phyloP scores from a whole-genome alignment of 92 coral and sea anemone species.

The Pocillopora meandrina region DNA sequence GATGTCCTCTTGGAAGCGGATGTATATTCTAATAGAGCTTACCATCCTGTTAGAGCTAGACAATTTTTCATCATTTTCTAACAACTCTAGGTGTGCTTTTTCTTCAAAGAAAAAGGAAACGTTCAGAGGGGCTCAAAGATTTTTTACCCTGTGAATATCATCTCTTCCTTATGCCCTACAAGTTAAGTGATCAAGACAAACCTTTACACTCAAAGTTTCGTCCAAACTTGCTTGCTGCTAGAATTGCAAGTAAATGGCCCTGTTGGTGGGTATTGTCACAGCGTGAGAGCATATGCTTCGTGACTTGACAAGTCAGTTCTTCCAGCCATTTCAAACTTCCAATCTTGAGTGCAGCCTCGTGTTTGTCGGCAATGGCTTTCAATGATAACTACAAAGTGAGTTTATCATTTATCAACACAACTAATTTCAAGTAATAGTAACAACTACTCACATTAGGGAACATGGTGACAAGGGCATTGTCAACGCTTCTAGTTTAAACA shows the following conservation, averaged over 20 bases:
- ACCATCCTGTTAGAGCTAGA: too few relatives aligned
- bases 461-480: too few relatives aligned
- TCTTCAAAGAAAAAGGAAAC: too few relatives aligned
- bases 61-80: too few relatives aligned
- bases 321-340: constrained; percentile 80
- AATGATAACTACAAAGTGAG: constrained; percentile 42
- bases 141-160: too few relatives aligned
- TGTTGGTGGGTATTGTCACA: constrained; percentile 75
- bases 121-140: too few relatives aligned
- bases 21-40: too few relatives aligned
- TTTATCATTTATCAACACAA: neutral
- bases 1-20: too few relatives aligned
- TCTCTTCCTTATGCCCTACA: too few relatives aligned
- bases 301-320: constrained; percentile 70
- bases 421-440: neutral
- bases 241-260: constrained; percentile 67
- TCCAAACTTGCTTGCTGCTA: constrained; percentile 84
- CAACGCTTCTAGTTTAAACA: too few relatives aligned
- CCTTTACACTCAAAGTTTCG: constrained; percentile 60
- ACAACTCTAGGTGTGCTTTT: too few relatives aligned
- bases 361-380: constrained; percentile 45
- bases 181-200: neutral
- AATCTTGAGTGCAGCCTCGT: constrained; percentile 12
- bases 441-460: too few relatives aligned
- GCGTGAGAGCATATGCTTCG: constrained; percentile 82